phyloP scores from a whole-genome alignment of 2,113 vertebrate genomes.

The Cranoglanis bouderius region DNA sequence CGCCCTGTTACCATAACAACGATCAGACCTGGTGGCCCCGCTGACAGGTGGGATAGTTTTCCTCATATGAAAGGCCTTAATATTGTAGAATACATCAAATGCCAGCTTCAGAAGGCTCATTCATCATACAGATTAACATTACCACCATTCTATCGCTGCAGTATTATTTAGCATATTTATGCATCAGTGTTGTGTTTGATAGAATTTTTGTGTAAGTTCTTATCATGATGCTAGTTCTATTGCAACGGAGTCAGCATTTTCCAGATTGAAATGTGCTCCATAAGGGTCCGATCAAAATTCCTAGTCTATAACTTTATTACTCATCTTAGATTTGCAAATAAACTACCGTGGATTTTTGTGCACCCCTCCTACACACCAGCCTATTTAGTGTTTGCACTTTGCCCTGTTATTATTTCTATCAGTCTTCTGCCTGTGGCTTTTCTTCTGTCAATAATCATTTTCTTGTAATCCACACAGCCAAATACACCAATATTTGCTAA shows the following conservation, averaged over 20 bases:
- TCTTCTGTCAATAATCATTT: conserved; percentile 48
- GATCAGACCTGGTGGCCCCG: conserved; percentile 90
- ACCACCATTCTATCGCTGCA: neutral
- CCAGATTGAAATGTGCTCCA: neutral
- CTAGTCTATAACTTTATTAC: conserved; percentile 21
- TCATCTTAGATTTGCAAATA: conserved; percentile 31
- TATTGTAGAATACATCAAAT: neutral
- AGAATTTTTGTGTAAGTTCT: neutral
- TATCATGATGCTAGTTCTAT: neutral
- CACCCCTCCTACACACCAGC: neutral
- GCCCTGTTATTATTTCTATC: conserved; percentile 31
- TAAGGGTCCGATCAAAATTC: neutral
- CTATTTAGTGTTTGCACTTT: conserved; percentile 24
- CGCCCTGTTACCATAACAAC: conserved; percentile 95
- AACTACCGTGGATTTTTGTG: conserved; percentile 9
- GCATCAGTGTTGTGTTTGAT: neutral
- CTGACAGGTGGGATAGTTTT: conserved; percentile 84
- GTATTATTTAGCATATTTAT: conserved; percentile 14
- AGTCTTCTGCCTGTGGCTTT: conserved; percentile 1
- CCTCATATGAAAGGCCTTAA: neutral
- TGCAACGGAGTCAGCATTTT: neutral
- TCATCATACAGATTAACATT: neutral
- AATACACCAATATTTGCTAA: conserved; percentile 27
- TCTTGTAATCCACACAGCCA: conserved; percentile 36
- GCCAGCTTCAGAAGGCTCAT: neutral